Evolutionary conservation across 1,140 invertebrate genomes (phyloP).

Genomic region (Habropoda laboriosa): DNA sequence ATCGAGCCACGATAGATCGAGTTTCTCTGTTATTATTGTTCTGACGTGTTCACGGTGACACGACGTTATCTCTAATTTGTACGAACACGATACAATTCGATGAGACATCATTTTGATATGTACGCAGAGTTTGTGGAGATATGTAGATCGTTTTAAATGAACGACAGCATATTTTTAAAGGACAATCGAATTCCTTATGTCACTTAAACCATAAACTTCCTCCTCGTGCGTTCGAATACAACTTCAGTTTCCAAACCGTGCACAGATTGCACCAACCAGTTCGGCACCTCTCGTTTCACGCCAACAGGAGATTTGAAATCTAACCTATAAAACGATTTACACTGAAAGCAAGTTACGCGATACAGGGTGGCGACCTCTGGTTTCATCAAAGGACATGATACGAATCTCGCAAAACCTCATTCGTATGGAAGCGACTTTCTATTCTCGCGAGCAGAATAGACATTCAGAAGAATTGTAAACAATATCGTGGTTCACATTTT

Average conservation of each 20-base stretch:
- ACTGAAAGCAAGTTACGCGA: constrained; percentile 51
- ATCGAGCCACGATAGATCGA: neutral
- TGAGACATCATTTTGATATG: constrained; percentile 37
- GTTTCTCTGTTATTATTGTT: neutral
- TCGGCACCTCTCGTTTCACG: neutral
- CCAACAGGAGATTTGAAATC: constrained; percentile 4
- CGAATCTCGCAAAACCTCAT: constrained; percentile 9
- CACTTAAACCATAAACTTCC: neutral
- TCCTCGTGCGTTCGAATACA: neutral
- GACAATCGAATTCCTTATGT: neutral
- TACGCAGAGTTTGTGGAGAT: constrained; percentile 25
- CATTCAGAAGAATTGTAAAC: neutral
- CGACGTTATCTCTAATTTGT: constrained; percentile 29
- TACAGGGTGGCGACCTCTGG: constrained; percentile 32
- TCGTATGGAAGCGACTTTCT: neutral
- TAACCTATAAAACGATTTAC: constrained; percentile 57
- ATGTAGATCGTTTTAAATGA: constrained; percentile 35
- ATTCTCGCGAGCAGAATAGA: neutral
- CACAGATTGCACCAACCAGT: constrained; percentile 1
- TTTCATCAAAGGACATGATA: constrained; percentile 24
- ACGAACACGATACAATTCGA: constrained; percentile 25
- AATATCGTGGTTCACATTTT: neutral
- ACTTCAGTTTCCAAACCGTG: neutral
- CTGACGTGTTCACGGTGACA: neutral
- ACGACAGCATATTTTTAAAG: constrained; percentile 1